Evolutionary conservation across 92 coral and sea anemone species (phyloP), one percentile per base, ranked within the genome.

Genomic region (Phenganax marumi): DNA sequence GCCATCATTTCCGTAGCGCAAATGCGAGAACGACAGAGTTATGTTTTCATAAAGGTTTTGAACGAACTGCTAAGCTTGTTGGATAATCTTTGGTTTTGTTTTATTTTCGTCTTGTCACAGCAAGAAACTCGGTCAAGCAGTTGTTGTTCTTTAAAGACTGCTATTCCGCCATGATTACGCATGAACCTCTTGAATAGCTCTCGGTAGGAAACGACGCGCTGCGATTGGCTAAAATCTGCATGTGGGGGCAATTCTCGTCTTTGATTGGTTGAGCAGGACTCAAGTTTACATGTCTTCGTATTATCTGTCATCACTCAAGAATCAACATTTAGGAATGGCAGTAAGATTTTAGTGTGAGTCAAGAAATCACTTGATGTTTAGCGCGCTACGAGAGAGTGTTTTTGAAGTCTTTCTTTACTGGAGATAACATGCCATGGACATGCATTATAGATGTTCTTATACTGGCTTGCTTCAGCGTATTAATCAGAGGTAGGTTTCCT

Each of bases 251-350:
- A 66, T 24, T 0, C 49, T 14, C 72, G 49, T 66, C 72, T 48
- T 49, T 33, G 17, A 66, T 66, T 66, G 72, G 72, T 7, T n/a
- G 24, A 66, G 72, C 10, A 12, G 17, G 50, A 33, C 72, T 66
- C 50, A 12, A 66, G 72, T 66, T 66, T 66, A 66, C 72, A 66
- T 66, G 72, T 66, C 72, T 66, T 66, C 48, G 17, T 66, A 66
- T 66, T 66, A 66, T 66, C 72, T 66, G 49, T 66, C 72, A 66
- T 66, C 72, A 66, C 72, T 66, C 72, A 49, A 66, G 43, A 66
- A 66, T 66, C 72, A 66, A 66, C 72, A 66, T 66, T 66, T 66
- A 66, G 72, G 72, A 66, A 66, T 66, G 72, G 72, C 48, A 66
- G 72, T 18, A 49, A 66, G 72, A 7, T 66, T 66, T 66, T 66